Percentiles rank a stretch among this genome's conserved stretches.
phyloP scores from a whole-genome alignment of 2,113 vertebrate genomes.

The Montifringilla adamsi region DNA sequence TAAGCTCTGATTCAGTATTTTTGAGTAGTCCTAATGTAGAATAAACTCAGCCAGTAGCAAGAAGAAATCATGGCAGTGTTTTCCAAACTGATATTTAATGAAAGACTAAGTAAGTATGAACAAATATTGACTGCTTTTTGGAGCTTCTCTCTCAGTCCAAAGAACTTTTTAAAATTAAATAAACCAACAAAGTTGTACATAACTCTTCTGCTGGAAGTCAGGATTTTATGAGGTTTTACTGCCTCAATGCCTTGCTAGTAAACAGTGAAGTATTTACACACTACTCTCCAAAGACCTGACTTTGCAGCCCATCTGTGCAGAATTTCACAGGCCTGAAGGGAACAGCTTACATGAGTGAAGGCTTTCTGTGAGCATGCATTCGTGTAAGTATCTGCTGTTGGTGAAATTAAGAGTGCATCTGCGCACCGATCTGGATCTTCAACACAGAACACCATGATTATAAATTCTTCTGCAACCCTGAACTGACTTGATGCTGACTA shows the following conservation, averaged over 20 bases:
- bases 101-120: conserved; percentile 12
- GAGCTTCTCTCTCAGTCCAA: not conserved
- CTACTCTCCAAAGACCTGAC: not conserved
- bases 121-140: conserved; percentile 12
- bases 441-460: fast-evolving
- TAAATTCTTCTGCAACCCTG: not conserved
- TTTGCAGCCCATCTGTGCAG: conserved; percentile 32
- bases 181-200: not conserved
- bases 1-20: not conserved
- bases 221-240: not conserved
- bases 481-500: not conserved
- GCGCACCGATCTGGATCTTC: not conserved
- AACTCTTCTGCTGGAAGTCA: not conserved
- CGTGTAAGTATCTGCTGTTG: not conserved
- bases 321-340: not conserved
- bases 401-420: not conserved
- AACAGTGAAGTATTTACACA: conserved; percentile 41
- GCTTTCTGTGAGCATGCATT: not conserved
- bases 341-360: not conserved
- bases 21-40: not conserved
- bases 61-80: not conserved
- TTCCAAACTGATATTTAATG: conserved; percentile 35
- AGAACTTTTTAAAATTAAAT: not conserved
- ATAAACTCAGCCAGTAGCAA: conserved; percentile 1
- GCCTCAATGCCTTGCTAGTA: conserved; percentile 25